Evolutionary conservation across 2,888 invertebrate species (phyloP).

Genomic region (Ceramica pisi): DNA sequence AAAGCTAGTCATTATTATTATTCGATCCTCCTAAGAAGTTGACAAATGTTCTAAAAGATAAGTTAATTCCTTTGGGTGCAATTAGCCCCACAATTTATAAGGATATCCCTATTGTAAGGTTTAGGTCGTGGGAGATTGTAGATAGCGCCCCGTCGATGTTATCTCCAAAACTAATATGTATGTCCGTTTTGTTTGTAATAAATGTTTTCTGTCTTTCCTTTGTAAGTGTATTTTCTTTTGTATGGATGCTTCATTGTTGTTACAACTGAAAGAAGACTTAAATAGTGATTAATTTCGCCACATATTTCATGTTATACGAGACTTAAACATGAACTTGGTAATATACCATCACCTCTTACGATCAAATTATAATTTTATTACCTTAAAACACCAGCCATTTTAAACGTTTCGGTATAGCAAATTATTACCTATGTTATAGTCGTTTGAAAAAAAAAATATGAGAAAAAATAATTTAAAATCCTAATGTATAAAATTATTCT

Average conservation of each 20-base stretch:
- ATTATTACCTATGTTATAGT: neutral
- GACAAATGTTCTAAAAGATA: constrained; percentile 23
- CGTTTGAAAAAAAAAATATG: neutral
- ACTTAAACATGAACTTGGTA: neutral
- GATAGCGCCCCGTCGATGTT: constrained; percentile 22
- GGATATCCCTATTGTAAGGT: constrained; percentile 18
- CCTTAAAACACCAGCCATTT: neutral
- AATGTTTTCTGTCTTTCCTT: neutral
- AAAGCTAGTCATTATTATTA: neutral
- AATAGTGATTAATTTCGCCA: neutral
- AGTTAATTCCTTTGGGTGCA: constrained; percentile 8
- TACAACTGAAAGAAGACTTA: neutral
- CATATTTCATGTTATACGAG: neutral
- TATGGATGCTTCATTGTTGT: constrained; percentile 8
- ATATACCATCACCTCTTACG: neutral
- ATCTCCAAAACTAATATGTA: constrained; percentile 25
- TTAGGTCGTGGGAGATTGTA: constrained; percentile 11
- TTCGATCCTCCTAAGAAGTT: neutral
- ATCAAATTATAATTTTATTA: no score
- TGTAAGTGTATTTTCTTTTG: neutral
- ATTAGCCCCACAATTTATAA: constrained; percentile 41
- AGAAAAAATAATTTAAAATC: no score
- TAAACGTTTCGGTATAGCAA: neutral
- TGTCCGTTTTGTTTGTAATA: constrained; percentile 6
- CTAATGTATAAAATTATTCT: no score